These are phyloP conservation scores for Crypturellus tataupa DNA, from an alignment of 2,797 vertebrate species.

Conservation along the genomic window DNA sequence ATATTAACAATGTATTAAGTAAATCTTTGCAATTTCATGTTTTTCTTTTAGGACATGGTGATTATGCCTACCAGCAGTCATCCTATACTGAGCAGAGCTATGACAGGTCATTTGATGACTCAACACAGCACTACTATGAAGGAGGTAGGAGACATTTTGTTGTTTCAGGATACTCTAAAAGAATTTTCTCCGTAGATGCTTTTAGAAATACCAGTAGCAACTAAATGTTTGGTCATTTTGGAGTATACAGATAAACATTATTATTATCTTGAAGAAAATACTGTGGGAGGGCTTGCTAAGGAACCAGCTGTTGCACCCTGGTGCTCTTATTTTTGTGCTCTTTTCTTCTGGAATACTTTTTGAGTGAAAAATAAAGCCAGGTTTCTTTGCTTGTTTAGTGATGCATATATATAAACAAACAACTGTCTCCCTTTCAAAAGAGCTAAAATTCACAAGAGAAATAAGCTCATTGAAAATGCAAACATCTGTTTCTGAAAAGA, in stretches of 20 bases:
- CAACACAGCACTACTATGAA: conserved; percentile 96
- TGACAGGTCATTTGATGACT: conserved; percentile 92
- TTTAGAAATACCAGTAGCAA: background rate
- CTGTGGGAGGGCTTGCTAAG: background rate
- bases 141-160: conserved; percentile 83
- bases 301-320: background rate
- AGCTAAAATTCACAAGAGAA: background rate
- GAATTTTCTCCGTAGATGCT: background rate
- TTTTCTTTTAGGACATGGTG: conserved; percentile 86
- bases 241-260: background rate
- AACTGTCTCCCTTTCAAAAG: background rate
- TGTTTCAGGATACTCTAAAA: background rate
- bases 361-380: background rate
- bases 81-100: conserved; percentile 94
- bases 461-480: background rate
- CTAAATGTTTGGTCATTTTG: background rate
- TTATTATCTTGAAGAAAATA: conserved; percentile 2
- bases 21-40: background rate
- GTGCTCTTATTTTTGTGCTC: background rate
- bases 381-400: background rate
- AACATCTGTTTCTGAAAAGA: background rate
- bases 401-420: background rate
- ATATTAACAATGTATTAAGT: background rate
- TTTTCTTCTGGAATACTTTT: background rate
- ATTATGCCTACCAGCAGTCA: conserved; percentile 93